phyloP scores from a whole-genome alignment of 2,113 vertebrate genomes.

The Paradoxurus hermaphroditus region DNA sequence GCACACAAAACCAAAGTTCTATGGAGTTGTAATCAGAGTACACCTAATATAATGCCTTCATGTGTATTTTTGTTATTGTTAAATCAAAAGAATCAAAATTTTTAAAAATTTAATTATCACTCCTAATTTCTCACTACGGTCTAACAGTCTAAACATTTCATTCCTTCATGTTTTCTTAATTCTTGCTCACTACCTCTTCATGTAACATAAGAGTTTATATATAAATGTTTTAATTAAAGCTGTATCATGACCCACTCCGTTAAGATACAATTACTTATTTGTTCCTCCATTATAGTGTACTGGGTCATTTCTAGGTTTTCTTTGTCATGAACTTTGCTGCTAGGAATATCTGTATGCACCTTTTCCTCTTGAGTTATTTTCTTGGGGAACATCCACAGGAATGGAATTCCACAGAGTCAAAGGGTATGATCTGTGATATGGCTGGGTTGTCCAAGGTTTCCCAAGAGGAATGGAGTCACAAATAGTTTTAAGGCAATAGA shows the following conservation, averaged over 20 bases:
- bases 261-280: neutral
- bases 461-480: neutral
- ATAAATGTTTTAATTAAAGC: neutral
- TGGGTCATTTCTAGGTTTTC: neutral
- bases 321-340: neutral
- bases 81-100: neutral
- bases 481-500: constrained; percentile 4
- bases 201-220: neutral
- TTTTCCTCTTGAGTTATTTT: neutral
- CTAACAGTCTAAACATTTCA: neutral
- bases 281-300: neutral
- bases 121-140: neutral
- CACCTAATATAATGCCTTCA: neutral
- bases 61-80: neutral
- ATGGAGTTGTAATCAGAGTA: neutral
- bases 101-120: neutral
- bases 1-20: neutral
- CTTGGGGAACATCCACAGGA: neutral
- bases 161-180: neutral
- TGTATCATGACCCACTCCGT: neutral
- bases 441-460: neutral
- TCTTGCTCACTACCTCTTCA: neutral
- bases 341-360: neutral
- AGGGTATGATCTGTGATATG: neutral
- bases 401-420: neutral